Percentiles rank a stretch among this genome's conserved stretches.
Conservation (phyloP, 2,797 vertebrate genomes). For the Premnoplex brunnescens region DNA sequence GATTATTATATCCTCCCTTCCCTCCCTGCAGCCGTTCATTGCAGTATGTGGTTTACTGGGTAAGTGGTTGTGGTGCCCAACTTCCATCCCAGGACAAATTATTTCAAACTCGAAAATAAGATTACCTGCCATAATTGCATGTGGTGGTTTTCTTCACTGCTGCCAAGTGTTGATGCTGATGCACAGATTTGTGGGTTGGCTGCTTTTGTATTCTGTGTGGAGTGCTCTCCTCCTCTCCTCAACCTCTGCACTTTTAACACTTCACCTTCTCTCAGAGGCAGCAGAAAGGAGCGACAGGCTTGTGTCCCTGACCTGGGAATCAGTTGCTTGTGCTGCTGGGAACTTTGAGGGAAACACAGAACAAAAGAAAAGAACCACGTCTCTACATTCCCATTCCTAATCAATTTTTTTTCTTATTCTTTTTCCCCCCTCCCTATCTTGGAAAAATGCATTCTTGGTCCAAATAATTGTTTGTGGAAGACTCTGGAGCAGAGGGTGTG, state of each 20-base stretch:
- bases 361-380: background rate
- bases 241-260: background rate
- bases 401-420: background rate
- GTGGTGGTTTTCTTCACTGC: background rate
- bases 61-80: constrained; percentile 5
- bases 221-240: background rate
- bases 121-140: background rate
- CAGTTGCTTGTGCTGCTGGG: background rate
- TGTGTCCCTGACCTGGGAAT: background rate
- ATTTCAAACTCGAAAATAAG: background rate
- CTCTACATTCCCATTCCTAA: background rate
- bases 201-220: background rate
- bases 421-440: background rate
- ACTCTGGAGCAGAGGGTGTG: background rate
- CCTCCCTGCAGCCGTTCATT: background rate
- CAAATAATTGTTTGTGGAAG: background rate
- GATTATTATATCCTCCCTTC: background rate
- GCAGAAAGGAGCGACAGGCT: background rate
- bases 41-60: background rate
- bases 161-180: background rate
- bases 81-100: constrained; percentile 15
- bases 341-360: background rate
- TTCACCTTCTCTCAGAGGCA: background rate
- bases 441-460: background rate
- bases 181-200: background rate